Evolutionary conservation across 2,797 vertebrate species (phyloP), one percentile per base, ranked within the genome.

Genomic region (Notamacropus eugenii): DNA sequence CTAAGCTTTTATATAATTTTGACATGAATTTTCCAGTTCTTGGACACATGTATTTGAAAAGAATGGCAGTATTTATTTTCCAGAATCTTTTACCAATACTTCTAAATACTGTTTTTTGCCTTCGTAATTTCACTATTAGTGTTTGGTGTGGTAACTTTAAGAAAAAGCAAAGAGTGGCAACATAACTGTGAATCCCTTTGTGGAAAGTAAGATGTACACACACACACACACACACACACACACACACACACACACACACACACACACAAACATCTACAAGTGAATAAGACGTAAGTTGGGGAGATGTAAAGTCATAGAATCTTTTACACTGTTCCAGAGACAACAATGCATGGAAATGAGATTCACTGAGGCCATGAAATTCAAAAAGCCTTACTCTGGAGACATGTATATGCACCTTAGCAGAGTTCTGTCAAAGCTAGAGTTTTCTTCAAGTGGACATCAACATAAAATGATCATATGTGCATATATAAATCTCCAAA

Each of bases 21-120:
- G 90, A 87, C 82, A 24, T 40, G 28, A 19, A 1, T 3, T 58
- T 55, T 57, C 14, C 91, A 93, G 52, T 94, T 95, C 52, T 94
- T 74, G 93, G 94, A 90, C 2, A 24, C 2, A 11, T 46, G 24
- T 31, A 46, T 12, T 55, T 31, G 55, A 93, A 96, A 97, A 90
- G 4, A 46, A 40, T 3, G 1, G 54, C n/a, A 54, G 52, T 34
- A 54, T 55, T 91, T 56, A 59, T 56, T 95, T 97, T 96, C 95
- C 96, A 93, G 97, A 96, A 97, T 55, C 90, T 90, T 55, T 82
- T 62, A 62, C 58, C 90, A 90, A 91, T 96, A 95, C 94, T 97
- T 50, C 95, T 54, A 93, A 59, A 54, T 87, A 58, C 91, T 74
- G 92, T 34, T 93, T 95, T 96, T 92, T 31, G 90, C 94, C 27